phyloP scores from a whole-genome alignment of 1,140 invertebrate species.

The Oncopeltus fasciatus region DNA sequence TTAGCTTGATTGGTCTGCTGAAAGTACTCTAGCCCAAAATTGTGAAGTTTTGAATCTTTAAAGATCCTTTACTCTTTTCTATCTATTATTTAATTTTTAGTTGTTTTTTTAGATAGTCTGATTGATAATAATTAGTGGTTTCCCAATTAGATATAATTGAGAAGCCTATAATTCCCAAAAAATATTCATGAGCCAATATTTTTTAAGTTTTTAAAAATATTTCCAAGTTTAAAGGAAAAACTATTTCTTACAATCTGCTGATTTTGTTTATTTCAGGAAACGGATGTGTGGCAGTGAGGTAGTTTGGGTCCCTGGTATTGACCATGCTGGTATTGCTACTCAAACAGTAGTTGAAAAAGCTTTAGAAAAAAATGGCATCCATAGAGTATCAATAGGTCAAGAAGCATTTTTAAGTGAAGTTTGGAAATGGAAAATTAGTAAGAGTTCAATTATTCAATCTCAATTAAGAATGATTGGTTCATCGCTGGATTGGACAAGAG shows the following conservation, averaged over 20 bases:
- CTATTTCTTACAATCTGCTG: not conserved
- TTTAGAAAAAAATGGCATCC: constrained; percentile 41
- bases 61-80: too few relatives aligned
- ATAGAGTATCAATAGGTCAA: constrained; percentile 42
- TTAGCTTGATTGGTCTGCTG: too few relatives aligned
- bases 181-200: too few relatives aligned
- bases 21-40: too few relatives aligned
- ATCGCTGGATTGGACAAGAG: constrained; percentile 77
- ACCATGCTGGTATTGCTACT: constrained; percentile 91
- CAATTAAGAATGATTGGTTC: constrained; percentile 73
- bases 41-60: too few relatives aligned
- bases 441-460: constrained; percentile 50
- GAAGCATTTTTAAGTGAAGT: constrained; percentile 50
- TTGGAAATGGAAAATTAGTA: constrained; percentile 51
- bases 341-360: constrained; percentile 76
- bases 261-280: constrained; percentile 40
- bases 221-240: not conserved
- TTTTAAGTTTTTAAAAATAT: too few relatives aligned
- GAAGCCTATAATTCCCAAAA: too few relatives aligned
- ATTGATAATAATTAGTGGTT: too few relatives aligned
- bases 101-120: too few relatives aligned
- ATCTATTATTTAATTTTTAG: too few relatives aligned
- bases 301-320: constrained; percentile 81
- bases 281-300: constrained; percentile 68
- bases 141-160: too few relatives aligned